Evolutionary conservation across 2,797 vertebrate species (phyloP).

Genomic region (Etheostoma perlongum): DNA sequence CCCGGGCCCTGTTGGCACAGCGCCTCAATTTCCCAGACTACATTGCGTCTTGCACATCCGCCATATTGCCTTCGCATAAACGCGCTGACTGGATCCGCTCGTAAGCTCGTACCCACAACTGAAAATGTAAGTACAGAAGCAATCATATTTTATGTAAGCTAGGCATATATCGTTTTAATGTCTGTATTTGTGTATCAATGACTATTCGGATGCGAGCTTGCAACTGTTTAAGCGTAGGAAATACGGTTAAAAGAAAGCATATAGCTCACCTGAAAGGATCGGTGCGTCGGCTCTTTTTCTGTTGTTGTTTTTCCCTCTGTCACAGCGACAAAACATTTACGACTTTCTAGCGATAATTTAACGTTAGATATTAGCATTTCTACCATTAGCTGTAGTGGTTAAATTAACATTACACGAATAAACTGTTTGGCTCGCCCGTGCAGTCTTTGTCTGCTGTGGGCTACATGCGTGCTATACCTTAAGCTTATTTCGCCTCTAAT

Average conservation of each 20-base stretch:
- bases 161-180: rapidly evolving
- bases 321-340: slow-evolving; percentile 49
- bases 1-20: background rate
- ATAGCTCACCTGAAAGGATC: background rate
- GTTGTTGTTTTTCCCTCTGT: slow-evolving; percentile 75
- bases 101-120: slow-evolving; percentile 64
- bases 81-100: slow-evolving; percentile 70
- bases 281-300: slow-evolving; percentile 53
- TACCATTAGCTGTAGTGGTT: rapidly evolving
- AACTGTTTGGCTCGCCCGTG: rapidly evolving
- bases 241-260: too few relatives aligned
- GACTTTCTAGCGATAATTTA: background rate
- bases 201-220: rapidly evolving
- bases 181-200: rapidly evolving
- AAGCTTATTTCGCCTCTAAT: background rate
- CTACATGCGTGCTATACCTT: background rate
- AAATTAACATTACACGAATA: rapidly evolving
- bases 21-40: slow-evolving; percentile 88
- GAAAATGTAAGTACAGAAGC: slow-evolving; percentile 83
- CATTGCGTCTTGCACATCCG: slow-evolving; percentile 82
- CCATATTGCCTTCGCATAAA: slow-evolving; percentile 90
- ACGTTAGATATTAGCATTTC: background rate
- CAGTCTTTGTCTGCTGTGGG: background rate
- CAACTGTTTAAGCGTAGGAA: background rate
- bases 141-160: slow-evolving; percentile 22